Conservation (phyloP, 2,113 vertebrate genomes). For the Pseudopipra pipra region DNA sequence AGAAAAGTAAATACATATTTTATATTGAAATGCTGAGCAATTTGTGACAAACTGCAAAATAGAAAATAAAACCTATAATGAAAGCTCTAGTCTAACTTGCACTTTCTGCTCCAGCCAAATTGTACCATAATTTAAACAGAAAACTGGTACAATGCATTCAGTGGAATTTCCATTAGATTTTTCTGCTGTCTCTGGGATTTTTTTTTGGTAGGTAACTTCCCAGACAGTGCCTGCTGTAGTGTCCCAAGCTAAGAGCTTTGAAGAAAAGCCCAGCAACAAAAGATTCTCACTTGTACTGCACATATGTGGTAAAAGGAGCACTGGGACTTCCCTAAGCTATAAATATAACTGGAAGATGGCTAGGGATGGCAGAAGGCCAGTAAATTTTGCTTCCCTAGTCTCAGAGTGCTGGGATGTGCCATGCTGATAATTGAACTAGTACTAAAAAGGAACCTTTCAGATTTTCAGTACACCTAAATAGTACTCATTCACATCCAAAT, state of each 20-base stretch:
- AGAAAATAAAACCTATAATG: background rate
- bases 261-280: constrained; percentile 14
- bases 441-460: background rate
- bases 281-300: constrained; percentile 12
- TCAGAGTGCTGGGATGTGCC: background rate
- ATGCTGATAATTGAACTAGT: background rate
- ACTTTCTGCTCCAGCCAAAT: background rate
- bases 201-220: background rate
- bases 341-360: constrained; percentile 41
- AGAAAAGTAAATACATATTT: background rate
- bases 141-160: background rate
- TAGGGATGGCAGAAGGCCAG: constrained; percentile 5
- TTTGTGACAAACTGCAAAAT: constrained; percentile 18
- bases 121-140: background rate
- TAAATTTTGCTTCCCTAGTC: constrained; percentile 4
- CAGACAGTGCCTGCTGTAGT: background rate
- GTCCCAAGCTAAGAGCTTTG: constrained; percentile 18
- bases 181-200: background rate
- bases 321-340: constrained; percentile 52
- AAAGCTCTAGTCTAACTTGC: background rate
- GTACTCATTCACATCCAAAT: background rate
- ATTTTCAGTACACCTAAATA: background rate
- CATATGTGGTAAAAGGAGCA: constrained; percentile 35
- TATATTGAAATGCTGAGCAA: background rate
- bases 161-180: background rate